Percentiles rank a stretch among this genome's conserved stretches.
phyloP scores from a whole-genome alignment of 2,797 vertebrate species.

The Gephyroberyx darwinii region DNA sequence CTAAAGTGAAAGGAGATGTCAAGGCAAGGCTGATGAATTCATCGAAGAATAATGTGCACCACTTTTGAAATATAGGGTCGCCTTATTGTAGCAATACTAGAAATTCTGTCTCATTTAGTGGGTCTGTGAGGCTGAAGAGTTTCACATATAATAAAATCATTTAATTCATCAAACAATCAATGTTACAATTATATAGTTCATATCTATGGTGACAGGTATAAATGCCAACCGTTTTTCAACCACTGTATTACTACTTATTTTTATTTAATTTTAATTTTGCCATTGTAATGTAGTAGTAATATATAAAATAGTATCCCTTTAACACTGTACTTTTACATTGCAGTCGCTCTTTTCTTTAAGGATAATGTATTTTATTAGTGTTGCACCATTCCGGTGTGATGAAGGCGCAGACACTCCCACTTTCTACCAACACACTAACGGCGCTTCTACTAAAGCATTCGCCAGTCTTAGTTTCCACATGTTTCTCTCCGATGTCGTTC shows the following conservation, averaged over 20 bases:
- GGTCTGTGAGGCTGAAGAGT: not conserved
- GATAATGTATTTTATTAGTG: not conserved
- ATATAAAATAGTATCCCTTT: too few species aligned
- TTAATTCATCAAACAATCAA: too few species aligned
- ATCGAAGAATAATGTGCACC: slow-evolving; percentile 75
- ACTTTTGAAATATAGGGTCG: slow-evolving; percentile 16
- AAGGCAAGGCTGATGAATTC: slow-evolving; percentile 81
- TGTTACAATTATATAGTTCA: too few species aligned
- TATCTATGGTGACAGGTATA: too few species aligned
- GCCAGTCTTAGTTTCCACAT: slow-evolving; percentile 12
- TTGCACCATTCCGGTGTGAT: not conserved
- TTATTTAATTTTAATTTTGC: not conserved
- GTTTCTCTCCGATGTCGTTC: slow-evolving; percentile 25
- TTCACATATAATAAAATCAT: not conserved
- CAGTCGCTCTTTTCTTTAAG: too few species aligned
- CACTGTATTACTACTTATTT: not conserved
- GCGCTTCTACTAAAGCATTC: slow-evolving; percentile 14
- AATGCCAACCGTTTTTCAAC: too few species aligned
- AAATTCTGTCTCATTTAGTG: slow-evolving; percentile 2
- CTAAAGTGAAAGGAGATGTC: slow-evolving; percentile 86
- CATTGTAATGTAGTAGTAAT: not conserved
- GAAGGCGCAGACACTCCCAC: not conserved
- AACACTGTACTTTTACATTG: too few species aligned
- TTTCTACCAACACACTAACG: not conserved
- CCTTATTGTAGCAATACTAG: slow-evolving; percentile 10